Percentiles rank a stretch among this genome's conserved stretches.
Conservation (phyloP, 2,888 invertebrate species). For the Digitonthophagus gazella region DNA sequence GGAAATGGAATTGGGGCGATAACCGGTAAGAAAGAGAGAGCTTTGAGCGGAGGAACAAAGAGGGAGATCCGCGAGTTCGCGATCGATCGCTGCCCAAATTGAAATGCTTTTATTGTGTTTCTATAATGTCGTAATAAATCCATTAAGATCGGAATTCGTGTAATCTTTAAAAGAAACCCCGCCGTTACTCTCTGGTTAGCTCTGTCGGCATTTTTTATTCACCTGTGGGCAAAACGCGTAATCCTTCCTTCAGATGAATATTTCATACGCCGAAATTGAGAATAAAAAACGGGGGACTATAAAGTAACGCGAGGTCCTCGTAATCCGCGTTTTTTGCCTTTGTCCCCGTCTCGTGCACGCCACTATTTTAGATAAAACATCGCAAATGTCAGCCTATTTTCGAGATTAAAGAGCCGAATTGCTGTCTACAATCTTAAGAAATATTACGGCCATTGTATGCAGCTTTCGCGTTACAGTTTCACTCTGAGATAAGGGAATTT, state of each 20-base stretch:
- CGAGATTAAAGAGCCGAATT: not conserved
- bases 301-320: not conserved
- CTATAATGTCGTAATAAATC: conserved; percentile 40
- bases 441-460: not conserved
- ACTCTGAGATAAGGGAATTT: not conserved
- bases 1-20: conserved; percentile 15
- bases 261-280: not conserved
- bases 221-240: not conserved
- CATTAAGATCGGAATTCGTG: conserved; percentile 32
- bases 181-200: not conserved
- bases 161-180: conserved; percentile 20
- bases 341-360: not conserved
- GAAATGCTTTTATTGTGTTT: conserved; percentile 44
- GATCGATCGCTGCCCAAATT: conserved; percentile 42
- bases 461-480: not conserved
- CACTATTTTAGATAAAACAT: not conserved
- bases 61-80: conserved; percentile 19
- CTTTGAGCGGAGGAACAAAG: not conserved
- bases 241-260: not conserved
- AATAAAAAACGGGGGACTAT: not conserved
- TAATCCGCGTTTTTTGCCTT: not conserved
- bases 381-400: not conserved
- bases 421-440: not conserved
- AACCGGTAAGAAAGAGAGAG: conserved; percentile 11
- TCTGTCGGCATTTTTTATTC: not conserved